Conservation (phyloP, 2,113 vertebrate species). For the Trinectes maculatus region DNA sequence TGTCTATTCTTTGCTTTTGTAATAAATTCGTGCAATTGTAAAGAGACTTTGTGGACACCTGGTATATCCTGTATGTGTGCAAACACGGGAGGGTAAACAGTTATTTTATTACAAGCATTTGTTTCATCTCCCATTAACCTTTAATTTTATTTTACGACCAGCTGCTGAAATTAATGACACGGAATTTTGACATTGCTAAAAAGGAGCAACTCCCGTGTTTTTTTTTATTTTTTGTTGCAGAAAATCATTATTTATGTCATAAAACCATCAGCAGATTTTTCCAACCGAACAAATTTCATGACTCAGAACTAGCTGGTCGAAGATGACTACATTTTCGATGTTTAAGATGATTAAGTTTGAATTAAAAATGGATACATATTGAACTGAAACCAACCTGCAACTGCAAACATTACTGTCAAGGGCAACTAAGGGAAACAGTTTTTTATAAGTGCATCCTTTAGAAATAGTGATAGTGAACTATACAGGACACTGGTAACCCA, state of each 20-base stretch:
- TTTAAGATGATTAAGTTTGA: neutral
- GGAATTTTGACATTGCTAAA: too few relatives aligned
- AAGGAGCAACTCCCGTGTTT: too few relatives aligned
- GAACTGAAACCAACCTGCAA: neutral
- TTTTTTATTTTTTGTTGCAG: too few relatives aligned
- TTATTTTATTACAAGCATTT: too few relatives aligned
- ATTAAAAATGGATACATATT: neutral
- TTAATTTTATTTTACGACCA: too few relatives aligned
- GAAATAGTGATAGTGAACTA: conserved; percentile 19
- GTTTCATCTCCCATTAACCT: too few relatives aligned
- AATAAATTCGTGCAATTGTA: too few relatives aligned
- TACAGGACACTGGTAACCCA: conserved; percentile 34
- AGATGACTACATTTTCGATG: neutral
- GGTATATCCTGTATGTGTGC: too few relatives aligned
- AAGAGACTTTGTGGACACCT: too few relatives aligned
- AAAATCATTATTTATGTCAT: neutral
- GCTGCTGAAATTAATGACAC: too few relatives aligned
- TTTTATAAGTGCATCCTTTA: neutral
- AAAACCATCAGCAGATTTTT: neutral
- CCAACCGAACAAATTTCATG: neutral
- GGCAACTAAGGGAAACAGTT: neutral
- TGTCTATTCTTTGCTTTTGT: too few relatives aligned
- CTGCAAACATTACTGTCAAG: conserved; percentile 1
- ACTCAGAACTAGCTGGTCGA: neutral
- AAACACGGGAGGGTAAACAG: too few relatives aligned